Percentiles rank a stretch among this genome's conserved stretches.
Evolutionary conservation across 1,140 invertebrate species (phyloP).

Genomic region (Drosophila leontia): DNA sequence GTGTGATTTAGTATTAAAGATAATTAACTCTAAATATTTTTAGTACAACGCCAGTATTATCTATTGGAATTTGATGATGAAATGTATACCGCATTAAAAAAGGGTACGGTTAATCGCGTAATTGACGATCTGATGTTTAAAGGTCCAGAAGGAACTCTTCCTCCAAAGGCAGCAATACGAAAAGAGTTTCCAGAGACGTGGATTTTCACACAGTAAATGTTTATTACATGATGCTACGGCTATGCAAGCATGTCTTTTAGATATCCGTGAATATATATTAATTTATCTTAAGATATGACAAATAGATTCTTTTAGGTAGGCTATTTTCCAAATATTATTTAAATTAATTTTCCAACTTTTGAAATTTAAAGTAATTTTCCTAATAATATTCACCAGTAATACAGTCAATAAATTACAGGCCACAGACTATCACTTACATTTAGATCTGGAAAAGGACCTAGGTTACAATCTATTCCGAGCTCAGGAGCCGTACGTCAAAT

Average conservation of each 20-base stretch:
- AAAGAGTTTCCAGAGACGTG: conserved; percentile 64
- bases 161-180: conserved; percentile 25
- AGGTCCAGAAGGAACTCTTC: no score
- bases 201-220: conserved; percentile 46
- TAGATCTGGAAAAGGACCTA: not conserved
- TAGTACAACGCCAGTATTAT: not conserved
- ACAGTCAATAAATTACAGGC: no score
- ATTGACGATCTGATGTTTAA: not conserved
- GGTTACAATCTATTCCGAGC: not conserved
- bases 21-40: not conserved
- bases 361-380: not conserved
- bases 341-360: not conserved
- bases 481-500: not conserved
- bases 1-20: not conserved
- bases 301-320: not conserved
- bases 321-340: not conserved
- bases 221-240: not conserved
- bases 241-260: not conserved
- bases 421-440: not conserved
- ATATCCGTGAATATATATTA: not conserved
- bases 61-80: not conserved
- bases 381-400: no score
- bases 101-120: no score
- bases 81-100: no score
- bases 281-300: not conserved